Evolutionary conservation across 1,140 invertebrate species (phyloP), one percentile per base, ranked within the genome.

Genomic region (Parasteatoda tepidariorum): DNA sequence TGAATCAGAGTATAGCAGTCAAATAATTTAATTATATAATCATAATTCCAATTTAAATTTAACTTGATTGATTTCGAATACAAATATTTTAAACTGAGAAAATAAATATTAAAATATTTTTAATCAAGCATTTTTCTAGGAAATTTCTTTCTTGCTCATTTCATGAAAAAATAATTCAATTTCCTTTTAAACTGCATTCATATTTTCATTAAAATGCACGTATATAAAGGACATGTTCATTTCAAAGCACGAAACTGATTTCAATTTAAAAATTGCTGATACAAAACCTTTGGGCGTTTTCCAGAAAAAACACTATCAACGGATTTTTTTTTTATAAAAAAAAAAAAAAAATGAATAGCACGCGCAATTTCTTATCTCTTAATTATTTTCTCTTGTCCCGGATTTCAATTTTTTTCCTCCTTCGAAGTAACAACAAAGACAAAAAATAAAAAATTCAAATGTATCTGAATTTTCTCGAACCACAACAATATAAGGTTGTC

Each of bases 361-460:
- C 78, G 34, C 70, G 66, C 54, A 31, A 79, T 67, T 71, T 64
- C 78, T 81, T 81, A 81, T 81, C 48, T 70, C 78, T 81, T 81
- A 81, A 81, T 81, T 81, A 81, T 81, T 81, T 81, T 81, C 78
- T 24, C 78, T 81, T 81, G 78, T 70, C 70, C 31, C 66, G 41
- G 34, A 64, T 22, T 38, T 15, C 22, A 11, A 48, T 64, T 64
- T 62, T 61, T 22, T 26, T 18, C n/a, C 33, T 41, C 38, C 38
- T 6, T 6, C 5, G 13, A 41, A 41, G 38, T 41, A 41, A 5
- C 5, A 26, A 33, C 24, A 34, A 28, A n/a, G 9, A 64, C 6
- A 3, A 22, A 68, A 57, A 67, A 24, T 57, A 57, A 57, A 55
- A 31, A 30, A 73, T 31, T 57, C 38, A 54, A 38, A 38, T 15